Evolutionary conservation across 2,797 vertebrate species (phyloP).

Genomic region (Salmo trutta): DNA sequence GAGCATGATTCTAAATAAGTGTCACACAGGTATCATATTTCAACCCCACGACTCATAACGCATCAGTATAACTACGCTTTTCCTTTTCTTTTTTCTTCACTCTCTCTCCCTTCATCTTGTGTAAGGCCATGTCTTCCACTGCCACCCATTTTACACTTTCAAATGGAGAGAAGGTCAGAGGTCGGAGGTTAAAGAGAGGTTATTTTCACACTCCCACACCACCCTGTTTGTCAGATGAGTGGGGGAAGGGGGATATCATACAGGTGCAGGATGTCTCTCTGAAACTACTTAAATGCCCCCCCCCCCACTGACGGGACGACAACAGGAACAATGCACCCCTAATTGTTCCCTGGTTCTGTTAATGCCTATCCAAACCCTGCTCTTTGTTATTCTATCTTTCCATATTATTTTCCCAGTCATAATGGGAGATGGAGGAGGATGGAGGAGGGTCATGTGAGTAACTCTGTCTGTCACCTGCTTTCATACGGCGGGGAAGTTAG

Average conservation of each 20-base stretch:
- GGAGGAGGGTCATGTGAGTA: slow-evolving; percentile 76
- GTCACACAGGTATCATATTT: slow-evolving; percentile 59
- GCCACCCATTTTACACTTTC: slow-evolving; percentile 67
- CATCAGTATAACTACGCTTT: slow-evolving; percentile 48
- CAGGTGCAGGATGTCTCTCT: slow-evolving; percentile 76
- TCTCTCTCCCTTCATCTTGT: slow-evolving; percentile 37
- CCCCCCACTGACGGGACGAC: slow-evolving; percentile 43
- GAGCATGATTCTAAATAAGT: not conserved
- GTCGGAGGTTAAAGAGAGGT: slow-evolving; percentile 75
- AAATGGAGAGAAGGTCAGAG: slow-evolving; percentile 57
- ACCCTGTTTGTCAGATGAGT: slow-evolving; percentile 56
- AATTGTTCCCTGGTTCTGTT: slow-evolving; percentile 73
- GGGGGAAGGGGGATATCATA: slow-evolving; percentile 46
- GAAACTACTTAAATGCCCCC: slow-evolving; percentile 69
- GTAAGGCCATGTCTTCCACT: slow-evolving; percentile 57
- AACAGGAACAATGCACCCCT: slow-evolving; percentile 57
- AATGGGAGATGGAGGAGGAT: slow-evolving; percentile 63
- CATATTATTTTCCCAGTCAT: slow-evolving; percentile 74
- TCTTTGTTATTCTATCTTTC: slow-evolving; percentile 69
- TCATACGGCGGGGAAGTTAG: slow-evolving; percentile 70
- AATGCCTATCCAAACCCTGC: slow-evolving; percentile 64
- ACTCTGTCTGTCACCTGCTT: slow-evolving; percentile 87
- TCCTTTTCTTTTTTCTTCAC: slow-evolving; percentile 26
- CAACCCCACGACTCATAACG: slow-evolving; percentile 23
- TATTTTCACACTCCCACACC: slow-evolving; percentile 70